Conservation (phyloP, 2,888 invertebrate genomes). For the Sarcophaga caerulescens region DNA sequence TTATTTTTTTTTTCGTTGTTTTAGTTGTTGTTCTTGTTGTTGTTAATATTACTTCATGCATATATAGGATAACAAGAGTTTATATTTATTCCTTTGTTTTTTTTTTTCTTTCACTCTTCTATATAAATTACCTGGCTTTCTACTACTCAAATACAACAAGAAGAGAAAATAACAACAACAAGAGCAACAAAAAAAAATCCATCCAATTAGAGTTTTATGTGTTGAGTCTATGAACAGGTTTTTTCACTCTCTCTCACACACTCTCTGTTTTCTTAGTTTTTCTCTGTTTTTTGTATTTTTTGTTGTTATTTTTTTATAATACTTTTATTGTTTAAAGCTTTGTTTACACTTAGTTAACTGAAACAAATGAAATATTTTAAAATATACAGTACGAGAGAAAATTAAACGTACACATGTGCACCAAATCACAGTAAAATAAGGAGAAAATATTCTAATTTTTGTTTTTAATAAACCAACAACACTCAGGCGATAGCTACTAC, state of each 20-base stretch:
- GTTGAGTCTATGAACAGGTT: background rate
- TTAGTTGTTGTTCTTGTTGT: constrained; percentile 28
- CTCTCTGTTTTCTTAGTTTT: constrained; percentile 3
- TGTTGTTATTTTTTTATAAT: background rate
- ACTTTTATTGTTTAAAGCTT: constrained; percentile 47
- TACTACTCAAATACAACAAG: constrained; percentile 14
- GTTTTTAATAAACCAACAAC: too few species aligned
- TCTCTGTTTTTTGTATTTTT: constrained; percentile 11
- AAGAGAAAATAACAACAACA: too few species aligned
- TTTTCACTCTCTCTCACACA: background rate
- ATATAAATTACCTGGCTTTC: constrained; percentile 57
- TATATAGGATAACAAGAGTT: constrained; percentile 37
- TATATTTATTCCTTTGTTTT: constrained; percentile 23
- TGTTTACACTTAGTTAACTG: constrained; percentile 65
- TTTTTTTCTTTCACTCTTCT: constrained; percentile 38
- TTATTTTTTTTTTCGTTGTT: background rate
- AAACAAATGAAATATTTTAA: constrained; percentile 54
- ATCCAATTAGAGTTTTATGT: constrained; percentile 56
- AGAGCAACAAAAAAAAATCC: constrained; percentile 14
- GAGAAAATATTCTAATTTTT: too few species aligned
- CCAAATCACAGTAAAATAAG: too few species aligned
- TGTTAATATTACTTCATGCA: constrained; percentile 44
- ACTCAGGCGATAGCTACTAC: too few species aligned
- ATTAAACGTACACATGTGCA: background rate
- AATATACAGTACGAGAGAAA: background rate